Evolutionary conservation across 1,140 invertebrate genomes (phyloP).

Genomic region (Kradibia gibbosae): DNA sequence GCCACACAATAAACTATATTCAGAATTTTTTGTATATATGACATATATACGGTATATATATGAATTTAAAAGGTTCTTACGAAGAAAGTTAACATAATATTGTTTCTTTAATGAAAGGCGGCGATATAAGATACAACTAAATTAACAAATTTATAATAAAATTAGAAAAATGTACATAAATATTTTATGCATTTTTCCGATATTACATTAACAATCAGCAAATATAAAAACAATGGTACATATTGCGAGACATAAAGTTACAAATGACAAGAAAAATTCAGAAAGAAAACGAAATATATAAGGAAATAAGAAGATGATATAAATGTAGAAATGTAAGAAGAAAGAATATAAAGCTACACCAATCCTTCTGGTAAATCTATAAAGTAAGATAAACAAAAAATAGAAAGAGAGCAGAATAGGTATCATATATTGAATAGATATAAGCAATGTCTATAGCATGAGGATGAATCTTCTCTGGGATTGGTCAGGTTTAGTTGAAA

Average conservation of each 20-base stretch:
- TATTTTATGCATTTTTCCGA: too few relatives aligned
- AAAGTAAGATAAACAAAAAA: neutral
- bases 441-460: neutral
- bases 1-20: too few relatives aligned
- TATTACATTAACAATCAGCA: too few relatives aligned
- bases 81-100: too few relatives aligned
- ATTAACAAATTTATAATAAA: too few relatives aligned
- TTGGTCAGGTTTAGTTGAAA: constrained; percentile 58
- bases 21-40: too few relatives aligned
- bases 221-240: neutral
- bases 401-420: neutral
- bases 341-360: neutral
- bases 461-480: constrained; percentile 12
- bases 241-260: constrained; percentile 18
- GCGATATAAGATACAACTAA: too few relatives aligned
- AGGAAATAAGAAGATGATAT: neutral
- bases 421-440: neutral
- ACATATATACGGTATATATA: too few relatives aligned
- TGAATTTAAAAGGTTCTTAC: too few relatives aligned
- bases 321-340: neutral
- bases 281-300: neutral
- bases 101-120: too few relatives aligned
- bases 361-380: neutral
- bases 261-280: constrained; percentile 5
- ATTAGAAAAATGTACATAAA: too few relatives aligned